phyloP scores from a whole-genome alignment of 2,797 vertebrate genomes.

The Molothrus aeneus region DNA sequence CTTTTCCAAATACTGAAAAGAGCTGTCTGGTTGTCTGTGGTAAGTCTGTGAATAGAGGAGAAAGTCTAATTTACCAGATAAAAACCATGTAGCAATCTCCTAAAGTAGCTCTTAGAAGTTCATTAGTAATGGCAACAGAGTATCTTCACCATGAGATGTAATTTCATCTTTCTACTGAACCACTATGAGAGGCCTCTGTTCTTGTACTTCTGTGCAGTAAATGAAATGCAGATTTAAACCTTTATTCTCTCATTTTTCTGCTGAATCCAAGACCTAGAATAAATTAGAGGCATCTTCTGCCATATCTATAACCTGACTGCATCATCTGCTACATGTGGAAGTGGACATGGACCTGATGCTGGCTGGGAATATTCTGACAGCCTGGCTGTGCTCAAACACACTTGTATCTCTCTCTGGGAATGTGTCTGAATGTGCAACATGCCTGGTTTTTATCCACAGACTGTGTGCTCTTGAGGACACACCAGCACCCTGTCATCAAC shows the following conservation, averaged over 20 bases:
- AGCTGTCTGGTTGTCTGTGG: neutral
- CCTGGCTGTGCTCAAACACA: neutral
- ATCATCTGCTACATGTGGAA: neutral
- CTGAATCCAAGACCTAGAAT: neutral
- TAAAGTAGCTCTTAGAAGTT: neutral
- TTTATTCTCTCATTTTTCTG: neutral
- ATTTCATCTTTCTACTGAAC: neutral
- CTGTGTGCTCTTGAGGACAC: neutral
- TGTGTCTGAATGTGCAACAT: neutral
- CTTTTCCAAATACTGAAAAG: neutral
- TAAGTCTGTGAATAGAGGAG: neutral
- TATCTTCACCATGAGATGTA: neutral
- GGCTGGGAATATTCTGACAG: neutral
- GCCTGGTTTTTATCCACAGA: neutral
- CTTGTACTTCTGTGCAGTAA: accelerated
- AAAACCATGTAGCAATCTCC: neutral
- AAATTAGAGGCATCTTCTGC: neutral
- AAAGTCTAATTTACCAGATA: neutral
- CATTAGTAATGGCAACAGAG: neutral
- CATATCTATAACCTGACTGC: neutral
- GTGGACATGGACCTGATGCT: neutral
- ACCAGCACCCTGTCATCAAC: neutral
- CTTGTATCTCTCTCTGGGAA: neutral
- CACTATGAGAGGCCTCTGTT: neutral
- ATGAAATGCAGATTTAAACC: neutral